Base-by-base conservation (phyloP, 2,888 invertebrate species). In the Stegophylla sp. region DNA sequence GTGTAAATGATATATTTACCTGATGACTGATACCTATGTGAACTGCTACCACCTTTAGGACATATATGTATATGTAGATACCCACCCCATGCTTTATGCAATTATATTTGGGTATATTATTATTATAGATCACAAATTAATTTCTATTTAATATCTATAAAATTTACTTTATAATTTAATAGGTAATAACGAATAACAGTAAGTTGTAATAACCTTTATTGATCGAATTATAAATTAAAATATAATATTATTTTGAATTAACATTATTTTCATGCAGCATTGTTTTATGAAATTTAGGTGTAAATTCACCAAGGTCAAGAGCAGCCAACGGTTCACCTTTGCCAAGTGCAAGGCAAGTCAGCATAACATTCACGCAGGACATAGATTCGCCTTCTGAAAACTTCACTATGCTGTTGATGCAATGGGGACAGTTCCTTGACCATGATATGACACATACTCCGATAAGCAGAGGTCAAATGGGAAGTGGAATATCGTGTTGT, bases 281-380 rank as follows among this genome's bases (percentile, higher is more conserved):
- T 26, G 26, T 28, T 17, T 5, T 69, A 45, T 48, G n/a, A 5
- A 28, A 28, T 72, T 12, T 86, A 92, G 91, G 91, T 5, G 89
- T 92, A 67, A 91, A 91, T 45, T 86, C 89, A 0, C 94, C 94
- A 0, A 89, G 95, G 20, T 84, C 88, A 81, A 91, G 92, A 0
- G 87, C 89, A 56, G 89, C 89, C 82, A 91, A 91, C 20, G 87
- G 87, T 79, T 86, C 87, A 63, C 82, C 85, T 3, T 85, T 89
- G 13, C 89, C 89, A 0, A 88, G 87, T 59, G 87, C 89, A 0
- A 85, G 90, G 26, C 83, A 86, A 13, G 86, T 90, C 34, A 89
- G 88, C 61, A 87, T 87, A 17, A 82, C 79, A 7, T 85, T 85
- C 64, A 85, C 85, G 5, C 83, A 83, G 41, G 85, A 85, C 56